These are phyloP conservation scores for Parapristionchus giblindavisi DNA, from an alignment of 2,888 invertebrate species.

Conservation along the genomic window DNA sequence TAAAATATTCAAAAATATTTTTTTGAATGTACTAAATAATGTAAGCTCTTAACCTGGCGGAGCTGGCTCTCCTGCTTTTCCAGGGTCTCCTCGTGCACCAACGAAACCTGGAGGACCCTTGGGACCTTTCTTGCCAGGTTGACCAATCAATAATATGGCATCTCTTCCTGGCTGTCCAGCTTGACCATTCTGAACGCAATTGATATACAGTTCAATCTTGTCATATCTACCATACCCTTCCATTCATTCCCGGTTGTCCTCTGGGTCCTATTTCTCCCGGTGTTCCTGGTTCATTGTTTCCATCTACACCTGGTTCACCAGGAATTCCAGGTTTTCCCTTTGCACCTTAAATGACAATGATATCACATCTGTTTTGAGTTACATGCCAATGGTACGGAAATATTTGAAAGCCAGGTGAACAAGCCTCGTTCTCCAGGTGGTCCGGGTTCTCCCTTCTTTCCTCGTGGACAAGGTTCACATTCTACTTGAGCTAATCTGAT, in stretches of 20 bases:
- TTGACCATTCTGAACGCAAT: conserved; percentile 22
- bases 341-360: not conserved
- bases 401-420: not conserved
- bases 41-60: conserved; percentile 38
- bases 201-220: not conserved
- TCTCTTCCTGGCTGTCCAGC: conserved; percentile 38
- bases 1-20: not conserved
- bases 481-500: conserved; percentile 6
- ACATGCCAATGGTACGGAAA: not conserved
- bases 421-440: conserved; percentile 33
- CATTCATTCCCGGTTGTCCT: conserved; percentile 38
- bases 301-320: conserved; percentile 22
- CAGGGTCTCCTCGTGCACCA: conserved; percentile 40
- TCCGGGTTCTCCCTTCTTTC: conserved; percentile 39
- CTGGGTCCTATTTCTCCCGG: conserved; percentile 26
- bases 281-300: conserved; percentile 38
- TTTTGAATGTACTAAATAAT: not conserved
- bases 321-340: conserved; percentile 15
- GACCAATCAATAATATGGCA: conserved; percentile 38
- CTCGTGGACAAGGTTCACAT: conserved; percentile 37
- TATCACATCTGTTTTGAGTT: not conserved
- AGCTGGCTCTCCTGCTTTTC: conserved; percentile 39
- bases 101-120: conserved; percentile 38
- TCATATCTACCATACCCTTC: conserved; percentile 11
- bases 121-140: conserved; percentile 40